Base-by-base conservation (phyloP, 2,888 invertebrate genomes). In the Zygothrica quintamaculata region DNA sequence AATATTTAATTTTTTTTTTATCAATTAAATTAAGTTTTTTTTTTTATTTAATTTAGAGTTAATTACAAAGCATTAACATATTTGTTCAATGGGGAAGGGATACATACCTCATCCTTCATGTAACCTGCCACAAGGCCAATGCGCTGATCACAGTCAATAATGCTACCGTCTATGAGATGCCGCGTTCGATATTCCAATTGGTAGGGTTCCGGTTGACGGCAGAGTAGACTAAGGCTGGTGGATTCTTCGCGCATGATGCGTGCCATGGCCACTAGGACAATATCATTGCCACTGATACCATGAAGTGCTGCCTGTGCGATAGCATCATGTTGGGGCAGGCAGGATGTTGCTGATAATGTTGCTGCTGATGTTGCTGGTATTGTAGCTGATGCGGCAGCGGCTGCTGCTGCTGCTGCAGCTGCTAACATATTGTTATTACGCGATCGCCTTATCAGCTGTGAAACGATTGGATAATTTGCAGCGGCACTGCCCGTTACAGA, bases 51-150 rank as follows among this genome's bases (percentile, higher is more conserved):
- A n/a, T n/a, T n/a, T n/a, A n/a, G n/a, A n/a, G n/a, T n/a, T n/a
- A n/a, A n/a, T n/a, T n/a, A n/a, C n/a, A n/a, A n/a, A n/a, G n/a
- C n/a, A n/a, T n/a, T n/a, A n/a, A n/a, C n/a, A n/a, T n/a, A n/a
- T n/a, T n/a, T n/a, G n/a, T n/a, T n/a, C n/a, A n/a, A n/a, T n/a
- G n/a, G n/a, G n/a, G 18, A 5, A 22, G 18, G 5, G 11, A 0
- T 12, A 59, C 77, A 93, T 1, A 97, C 96, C 92, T 98, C 98
- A 78, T 96, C 95, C 18, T 95, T 95, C 94, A 98, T 94, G 89
- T 97, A 97, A 3, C 98, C 98, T 55, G 96, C 95, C 9, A 97
- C 95, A 55, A 96, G 92, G 11, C 97, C 96, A 88, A 98, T 97
- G 88, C 97, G 94, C 90, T 97, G 97, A 91, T 98, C 98, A 90